Evolutionary conservation across 2,113 vertebrate species (phyloP).

Genomic region (Cavia aperea): DNA sequence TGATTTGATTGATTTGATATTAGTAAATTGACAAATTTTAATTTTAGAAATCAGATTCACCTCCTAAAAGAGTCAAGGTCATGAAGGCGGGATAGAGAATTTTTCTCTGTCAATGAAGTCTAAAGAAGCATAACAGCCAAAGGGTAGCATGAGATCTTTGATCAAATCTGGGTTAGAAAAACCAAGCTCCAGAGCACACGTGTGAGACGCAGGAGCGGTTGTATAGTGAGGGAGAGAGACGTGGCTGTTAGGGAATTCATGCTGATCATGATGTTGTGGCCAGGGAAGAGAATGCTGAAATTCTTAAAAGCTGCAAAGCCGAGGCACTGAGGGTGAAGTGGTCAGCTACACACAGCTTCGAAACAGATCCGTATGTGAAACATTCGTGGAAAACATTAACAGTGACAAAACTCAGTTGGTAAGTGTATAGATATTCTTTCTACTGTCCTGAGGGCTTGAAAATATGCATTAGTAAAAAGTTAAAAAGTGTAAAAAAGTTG

Average conservation of each 20-base stretch:
- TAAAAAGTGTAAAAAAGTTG: neutral
- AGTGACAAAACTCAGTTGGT: neutral
- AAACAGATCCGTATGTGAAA: neutral
- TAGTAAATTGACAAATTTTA: slow-evolving; percentile 29
- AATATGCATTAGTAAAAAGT: neutral
- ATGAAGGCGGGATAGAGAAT: neutral
- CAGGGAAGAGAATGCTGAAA: neutral
- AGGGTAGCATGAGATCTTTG: neutral
- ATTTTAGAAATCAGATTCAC: slow-evolving; percentile 19
- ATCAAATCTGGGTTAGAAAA: neutral
- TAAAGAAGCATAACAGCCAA: neutral
- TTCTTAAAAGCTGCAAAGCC: neutral
- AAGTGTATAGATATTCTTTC: neutral
- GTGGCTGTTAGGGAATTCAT: neutral
- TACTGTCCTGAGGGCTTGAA: neutral
- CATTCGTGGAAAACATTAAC: neutral
- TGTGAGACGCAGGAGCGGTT: neutral
- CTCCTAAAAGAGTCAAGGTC: neutral
- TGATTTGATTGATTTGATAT: neutral
- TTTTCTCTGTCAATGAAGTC: neutral
- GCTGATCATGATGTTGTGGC: neutral
- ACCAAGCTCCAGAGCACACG: neutral
- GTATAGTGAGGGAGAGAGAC: neutral
- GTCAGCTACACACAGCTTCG: neutral
- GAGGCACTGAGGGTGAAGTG: neutral